Evolutionary conservation across 2,113 vertebrate genomes (phyloP), one percentile per base, ranked within the genome.

Genomic region (Mastomys natalensis): DNA sequence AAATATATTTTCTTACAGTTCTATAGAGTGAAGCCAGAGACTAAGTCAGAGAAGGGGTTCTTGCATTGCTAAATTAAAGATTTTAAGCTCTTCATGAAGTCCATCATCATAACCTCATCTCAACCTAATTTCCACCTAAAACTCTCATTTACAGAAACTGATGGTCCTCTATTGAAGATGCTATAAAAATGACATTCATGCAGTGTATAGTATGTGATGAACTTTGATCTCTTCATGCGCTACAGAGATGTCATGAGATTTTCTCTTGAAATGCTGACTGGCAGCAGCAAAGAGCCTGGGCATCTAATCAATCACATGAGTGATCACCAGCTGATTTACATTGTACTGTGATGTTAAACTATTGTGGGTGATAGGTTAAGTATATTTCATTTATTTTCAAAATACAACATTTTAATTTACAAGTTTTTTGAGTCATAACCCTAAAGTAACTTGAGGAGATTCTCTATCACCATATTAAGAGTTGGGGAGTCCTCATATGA

Each of bases 211-310:
- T 16, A 24, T 24, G 31, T 26, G 31, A 15, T 68, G 37, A 53
- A 40, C 17, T 66, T 80, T 53, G 34, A 68, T 53, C 45, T 80
- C 15, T 53, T 74, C 40, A 15, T n/a, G 26, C 17, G 3, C 62
- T 24, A 2, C 4, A 0, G 3, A 31, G 12, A 55, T 6, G 4
- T 4, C 34, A 31, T 11, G 0, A 48, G 31, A 29, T 60, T 22
- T 26, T 70, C 4, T 78, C 66, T 37, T 45, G 5, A 19, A 53
- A 26, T 37, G 1, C 31, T 51, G 34, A 31, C 12, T 21, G 43
- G 21, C 22, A 9, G 40, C 31, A 19, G 31, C 70, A 53, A 26
- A 16, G 60, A 64, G 37, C n/a, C 26, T 12, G 37, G 8, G 45
- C 24, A 43, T 51, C 55, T 24, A 22, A 3, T 22, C 8, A 78